Conservation (phyloP, 2,113 vertebrate species). For the Empidonax alnorum region DNA sequence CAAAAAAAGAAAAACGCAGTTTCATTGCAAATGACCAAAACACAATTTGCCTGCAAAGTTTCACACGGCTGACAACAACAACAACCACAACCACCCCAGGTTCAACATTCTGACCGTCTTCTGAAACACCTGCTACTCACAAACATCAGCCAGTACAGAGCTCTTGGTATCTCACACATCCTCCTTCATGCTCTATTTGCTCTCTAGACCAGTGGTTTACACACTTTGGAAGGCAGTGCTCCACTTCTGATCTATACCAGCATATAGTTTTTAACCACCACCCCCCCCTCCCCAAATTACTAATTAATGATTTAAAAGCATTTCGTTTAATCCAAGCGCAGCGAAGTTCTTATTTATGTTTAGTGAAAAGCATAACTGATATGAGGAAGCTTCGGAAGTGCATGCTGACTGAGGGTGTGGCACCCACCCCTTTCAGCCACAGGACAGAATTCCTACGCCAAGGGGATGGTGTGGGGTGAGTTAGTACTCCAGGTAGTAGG, state of each 20-base stretch:
- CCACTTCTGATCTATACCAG: constrained; percentile 9
- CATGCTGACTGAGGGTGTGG: neutral
- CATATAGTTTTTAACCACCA: neutral
- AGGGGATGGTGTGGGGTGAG: neutral
- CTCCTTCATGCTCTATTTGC: neutral
- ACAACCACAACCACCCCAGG: constrained; percentile 20
- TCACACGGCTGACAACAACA: constrained; percentile 50
- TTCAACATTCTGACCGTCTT: constrained; percentile 59
- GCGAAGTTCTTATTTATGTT: neutral
- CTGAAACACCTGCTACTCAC: constrained; percentile 61
- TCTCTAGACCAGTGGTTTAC: constrained; percentile 34
- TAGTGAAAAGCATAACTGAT: constrained; percentile 9
- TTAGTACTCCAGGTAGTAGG: neutral
- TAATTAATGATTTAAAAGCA: neutral
- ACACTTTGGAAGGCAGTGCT: constrained; percentile 10
- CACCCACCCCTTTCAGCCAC: neutral
- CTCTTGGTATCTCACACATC: neutral
- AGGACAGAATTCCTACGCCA: neutral
- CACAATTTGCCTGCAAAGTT: constrained; percentile 54
- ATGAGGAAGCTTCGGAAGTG: constrained; percentile 15
- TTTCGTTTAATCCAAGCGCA: constrained; percentile 19
- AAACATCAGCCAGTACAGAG: constrained; percentile 14
- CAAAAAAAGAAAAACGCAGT: neutral
- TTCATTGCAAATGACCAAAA: constrained; percentile 55
- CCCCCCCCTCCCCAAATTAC: neutral